phyloP scores from a whole-genome alignment of 2,888 invertebrate genomes.

The Leistus spinibarbis region DNA sequence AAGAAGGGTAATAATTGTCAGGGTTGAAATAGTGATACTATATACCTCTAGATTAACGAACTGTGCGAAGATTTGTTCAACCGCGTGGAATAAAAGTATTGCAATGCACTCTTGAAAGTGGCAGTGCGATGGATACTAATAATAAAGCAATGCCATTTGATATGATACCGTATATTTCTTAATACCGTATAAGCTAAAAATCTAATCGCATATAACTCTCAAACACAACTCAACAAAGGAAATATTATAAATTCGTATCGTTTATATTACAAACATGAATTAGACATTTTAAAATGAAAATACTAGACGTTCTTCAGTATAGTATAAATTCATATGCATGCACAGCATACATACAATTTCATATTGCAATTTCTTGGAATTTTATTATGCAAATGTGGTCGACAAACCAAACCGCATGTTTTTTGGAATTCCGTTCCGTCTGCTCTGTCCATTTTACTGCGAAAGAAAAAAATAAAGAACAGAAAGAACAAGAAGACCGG shows the following conservation, averaged over 20 bases:
- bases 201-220: too few species aligned
- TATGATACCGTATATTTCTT: too few species aligned
- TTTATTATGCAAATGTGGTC: slow-evolving; percentile 34
- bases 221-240: too few species aligned
- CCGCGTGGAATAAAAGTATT: slow-evolving; percentile 29
- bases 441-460: neutral
- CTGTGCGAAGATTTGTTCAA: slow-evolving; percentile 32
- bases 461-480: too few species aligned
- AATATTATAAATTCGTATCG: too few species aligned
- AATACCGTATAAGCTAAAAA: too few species aligned
- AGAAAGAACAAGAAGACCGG: neutral
- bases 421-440: slow-evolving; percentile 19
- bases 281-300: too few species aligned
- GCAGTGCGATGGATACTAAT: too few species aligned
- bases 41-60: slow-evolving; percentile 14
- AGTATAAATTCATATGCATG: slow-evolving; percentile 10
- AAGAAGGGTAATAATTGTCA: neutral
- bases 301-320: neutral
- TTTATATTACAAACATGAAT: too few species aligned
- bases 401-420: slow-evolving; percentile 30
- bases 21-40: neutral
- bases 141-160: too few species aligned
- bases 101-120: slow-evolving; percentile 14
- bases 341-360: slow-evolving; percentile 12
- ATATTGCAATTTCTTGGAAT: slow-evolving; percentile 29